Base-by-base conservation (phyloP, 2,113 vertebrate genomes). In the Hypocryptadius cinnamomeus region DNA sequence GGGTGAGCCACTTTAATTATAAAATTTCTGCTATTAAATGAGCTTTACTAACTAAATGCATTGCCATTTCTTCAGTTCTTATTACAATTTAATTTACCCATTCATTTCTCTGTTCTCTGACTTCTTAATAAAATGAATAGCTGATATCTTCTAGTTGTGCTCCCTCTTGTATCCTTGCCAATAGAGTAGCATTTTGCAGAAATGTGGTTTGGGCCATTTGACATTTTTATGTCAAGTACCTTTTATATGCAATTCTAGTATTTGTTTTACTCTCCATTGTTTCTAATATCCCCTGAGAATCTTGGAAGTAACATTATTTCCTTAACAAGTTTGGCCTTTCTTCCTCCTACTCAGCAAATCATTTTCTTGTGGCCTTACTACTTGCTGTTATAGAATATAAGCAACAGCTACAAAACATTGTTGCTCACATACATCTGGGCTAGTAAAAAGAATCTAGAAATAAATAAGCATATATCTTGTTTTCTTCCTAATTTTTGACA, bases 271-370 rank as follows among this genome's bases (percentile, higher is more conserved):
- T 94, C 82, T 90, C 93, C 72, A 96, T 96, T 95, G 95, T 96
- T 94, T 91, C 35, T 73, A 93, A 65, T 84, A 96, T 94, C 94
- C 96, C 94, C 65, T 90, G 94, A 96, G 95, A 95, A 93, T 53
- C 85, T 95, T 88, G 93, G 83, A 93, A 95, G 90, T 69, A 95
- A 79, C 68, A 85, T 91, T 93, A 93, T 96, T 96, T 96, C 95
- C 94, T 94, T 95, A 93, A 96, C 94, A 96, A 96, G 85, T 90
- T 93, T 94, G 93, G 87, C 95, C 95, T 94, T 96, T 96, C 94
- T 94, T 96, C 91, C 93, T 91, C 69, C 57, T 74, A 76, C 60
- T 57, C 79, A 71, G 61, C 47, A 74, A 91, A 83, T 80, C 1
- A 27, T 83, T 96, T 96, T 94, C 87, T 90, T 87, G 39, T 45